Evolutionary conservation across 23 tunicate species (phyloP).

Genomic region (Corella eumyota): DNA sequence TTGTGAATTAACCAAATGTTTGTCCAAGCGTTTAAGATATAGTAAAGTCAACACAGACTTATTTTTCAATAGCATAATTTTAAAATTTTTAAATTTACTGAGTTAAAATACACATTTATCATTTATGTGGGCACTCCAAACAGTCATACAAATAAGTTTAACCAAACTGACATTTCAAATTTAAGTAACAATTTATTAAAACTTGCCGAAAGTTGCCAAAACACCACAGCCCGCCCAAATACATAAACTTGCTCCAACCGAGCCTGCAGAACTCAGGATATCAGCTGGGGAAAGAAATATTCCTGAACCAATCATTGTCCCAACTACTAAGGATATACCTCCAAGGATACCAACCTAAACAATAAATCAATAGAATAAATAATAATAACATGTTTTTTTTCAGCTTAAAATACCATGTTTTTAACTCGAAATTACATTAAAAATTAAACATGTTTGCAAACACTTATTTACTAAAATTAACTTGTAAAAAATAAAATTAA

Average conservation of each 20-base stretch:
- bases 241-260: slow-evolving; percentile 70
- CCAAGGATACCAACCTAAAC: slow-evolving; percentile 58
- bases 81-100: too few species aligned
- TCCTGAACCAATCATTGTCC: slow-evolving; percentile 95
- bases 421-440: not conserved
- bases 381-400: not conserved
- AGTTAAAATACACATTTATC: too few species aligned
- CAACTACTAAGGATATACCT: slow-evolving; percentile 76
- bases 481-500: not conserved
- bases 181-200: too few species aligned
- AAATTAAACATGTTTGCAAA: too few species aligned
- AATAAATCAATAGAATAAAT: not conserved
- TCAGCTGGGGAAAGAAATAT: slow-evolving; percentile 75
- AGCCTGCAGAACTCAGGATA: slow-evolving; percentile 34
- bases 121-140: too few species aligned
- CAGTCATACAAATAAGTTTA: too few species aligned
- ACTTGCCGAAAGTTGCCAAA: slow-evolving; percentile 58
- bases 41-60: too few species aligned
- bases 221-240: slow-evolving; percentile 78
- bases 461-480: too few species aligned
- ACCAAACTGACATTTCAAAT: too few species aligned
- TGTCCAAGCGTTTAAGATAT: too few species aligned
- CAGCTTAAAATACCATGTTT: not conserved
- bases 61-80: too few species aligned
- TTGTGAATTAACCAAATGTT: too few species aligned